Evolutionary conservation across 2,113 vertebrate species (phyloP), one percentile per base, ranked within the genome.

Genomic region (Sebastes fasciatus): DNA sequence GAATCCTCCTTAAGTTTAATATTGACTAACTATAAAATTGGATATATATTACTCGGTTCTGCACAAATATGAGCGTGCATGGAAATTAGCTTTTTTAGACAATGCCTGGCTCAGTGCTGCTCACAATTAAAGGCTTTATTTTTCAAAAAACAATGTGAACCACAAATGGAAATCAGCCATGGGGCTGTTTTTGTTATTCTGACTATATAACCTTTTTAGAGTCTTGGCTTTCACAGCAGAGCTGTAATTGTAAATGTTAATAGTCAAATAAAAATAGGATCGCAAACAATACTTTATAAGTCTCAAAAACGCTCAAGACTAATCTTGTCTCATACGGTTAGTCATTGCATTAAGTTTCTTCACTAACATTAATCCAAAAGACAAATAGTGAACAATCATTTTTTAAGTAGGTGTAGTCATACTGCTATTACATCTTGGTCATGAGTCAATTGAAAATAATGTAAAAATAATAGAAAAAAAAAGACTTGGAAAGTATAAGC

Each of bases 401-500:
- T 34, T 79, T 69, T 63, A 79, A 75, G 60, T 46, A 63, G 63
- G 63, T 83, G 23, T 52, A 65, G 79, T 79, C 55, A 61, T 6
- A 46, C 19, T 58, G n/a, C 52, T 64, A 60, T 67, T 54, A 85
- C 43, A 58, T 69, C 34, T 76, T 40, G 4, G 48, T 49, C 43
- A 68, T 8, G 51, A 66, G 69, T 78, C 64, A 72, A 57, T 58
- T 65, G 23, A 82, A 77, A 80, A 69, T 34, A 46, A 43, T 9
- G 52, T 69, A 77, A 81, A 77, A 82, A 87, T 77, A 87, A 74
- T 52, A 86, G 2, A 80, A 65, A 71, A 61, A 48, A 67, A 84
- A 79, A 26, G 40, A 48, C 61, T 69, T 77, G 79, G 77, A 86
- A 82, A 88, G 73, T 66, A 19, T 34, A 40, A 77, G 52, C 19